These are phyloP conservation scores for Penaeus monodon DNA, from an alignment of 2,888 invertebrate species.

Conservation along the genomic window DNA sequence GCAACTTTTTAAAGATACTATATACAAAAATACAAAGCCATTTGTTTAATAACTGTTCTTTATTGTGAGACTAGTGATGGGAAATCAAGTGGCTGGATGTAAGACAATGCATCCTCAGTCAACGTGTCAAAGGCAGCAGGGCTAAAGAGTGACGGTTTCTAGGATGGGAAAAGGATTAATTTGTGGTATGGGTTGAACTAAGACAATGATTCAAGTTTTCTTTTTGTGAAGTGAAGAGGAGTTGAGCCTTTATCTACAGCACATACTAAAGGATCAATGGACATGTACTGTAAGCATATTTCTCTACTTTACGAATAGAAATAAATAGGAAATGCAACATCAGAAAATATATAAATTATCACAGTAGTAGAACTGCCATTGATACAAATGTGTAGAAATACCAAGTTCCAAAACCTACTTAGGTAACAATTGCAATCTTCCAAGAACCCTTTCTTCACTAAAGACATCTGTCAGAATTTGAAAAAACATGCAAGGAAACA, in stretches of 20 bases:
- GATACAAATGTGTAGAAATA: slow-evolving; percentile 16
- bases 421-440: slow-evolving; percentile 17
- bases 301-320: neutral
- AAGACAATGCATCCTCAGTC: slow-evolving; percentile 28
- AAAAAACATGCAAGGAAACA: neutral
- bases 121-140: slow-evolving; percentile 36
- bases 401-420: neutral
- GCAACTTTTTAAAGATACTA: slow-evolving; percentile 43
- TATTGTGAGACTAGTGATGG: slow-evolving; percentile 41
- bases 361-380: slow-evolving; percentile 13
- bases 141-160: slow-evolving; percentile 7
- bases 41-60: slow-evolving; percentile 40
- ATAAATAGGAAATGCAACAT: neutral
- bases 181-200: slow-evolving; percentile 6
- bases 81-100: slow-evolving; percentile 37
- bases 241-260: slow-evolving; percentile 17
- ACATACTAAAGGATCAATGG: slow-evolving; percentile 12
- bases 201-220: neutral
- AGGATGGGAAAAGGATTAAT: neutral
- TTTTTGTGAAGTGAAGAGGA: neutral
- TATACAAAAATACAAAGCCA: slow-evolving; percentile 53
- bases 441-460: neutral
- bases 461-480: neutral
- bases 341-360: slow-evolving; percentile 27
- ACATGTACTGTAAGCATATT: slow-evolving; percentile 1